Evolutionary conservation across 2,113 vertebrate species (phyloP).

Genomic region (Oncorhynchus gorbuscha): DNA sequence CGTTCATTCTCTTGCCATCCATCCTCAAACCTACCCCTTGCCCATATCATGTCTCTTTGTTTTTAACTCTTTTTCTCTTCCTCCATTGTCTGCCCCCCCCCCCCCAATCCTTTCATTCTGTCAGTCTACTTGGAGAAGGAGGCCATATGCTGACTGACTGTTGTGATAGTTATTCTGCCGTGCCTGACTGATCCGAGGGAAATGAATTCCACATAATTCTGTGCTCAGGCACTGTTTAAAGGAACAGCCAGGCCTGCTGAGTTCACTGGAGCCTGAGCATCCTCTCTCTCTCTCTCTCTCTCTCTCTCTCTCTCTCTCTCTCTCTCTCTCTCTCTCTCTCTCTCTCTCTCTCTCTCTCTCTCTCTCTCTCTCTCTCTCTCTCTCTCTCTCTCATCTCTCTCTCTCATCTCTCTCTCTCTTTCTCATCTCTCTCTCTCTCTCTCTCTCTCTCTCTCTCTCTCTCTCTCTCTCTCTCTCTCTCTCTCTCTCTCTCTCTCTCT

Average conservation of each 20-base stretch:
- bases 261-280: constrained; percentile 15
- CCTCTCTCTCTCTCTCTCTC: constrained; percentile 20
- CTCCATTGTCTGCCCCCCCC: background rate
- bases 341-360: too few relatives aligned
- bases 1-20: constrained; percentile 5
- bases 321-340: too few relatives aligned
- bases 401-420: too few relatives aligned
- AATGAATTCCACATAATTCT: constrained; percentile 70
- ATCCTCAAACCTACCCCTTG: background rate
- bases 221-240: constrained; percentile 61
- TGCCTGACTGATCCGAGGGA: constrained; percentile 72
- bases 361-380: too few relatives aligned
- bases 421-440: too few relatives aligned
- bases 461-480: too few relatives aligned
- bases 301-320: background rate
- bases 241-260: constrained; percentile 48
- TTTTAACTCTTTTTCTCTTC: background rate
- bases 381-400: too few relatives aligned
- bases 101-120: background rate
- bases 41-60: background rate
- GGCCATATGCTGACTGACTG: constrained; percentile 52
- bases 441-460: too few relatives aligned
- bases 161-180: constrained; percentile 68
- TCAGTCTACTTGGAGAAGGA: constrained; percentile 19
- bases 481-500: too few relatives aligned